Evolutionary conservation across 2,113 vertebrate species (phyloP), one percentile per base, ranked within the genome.

Genomic region (Misgurnus anguillicaudatus): DNA sequence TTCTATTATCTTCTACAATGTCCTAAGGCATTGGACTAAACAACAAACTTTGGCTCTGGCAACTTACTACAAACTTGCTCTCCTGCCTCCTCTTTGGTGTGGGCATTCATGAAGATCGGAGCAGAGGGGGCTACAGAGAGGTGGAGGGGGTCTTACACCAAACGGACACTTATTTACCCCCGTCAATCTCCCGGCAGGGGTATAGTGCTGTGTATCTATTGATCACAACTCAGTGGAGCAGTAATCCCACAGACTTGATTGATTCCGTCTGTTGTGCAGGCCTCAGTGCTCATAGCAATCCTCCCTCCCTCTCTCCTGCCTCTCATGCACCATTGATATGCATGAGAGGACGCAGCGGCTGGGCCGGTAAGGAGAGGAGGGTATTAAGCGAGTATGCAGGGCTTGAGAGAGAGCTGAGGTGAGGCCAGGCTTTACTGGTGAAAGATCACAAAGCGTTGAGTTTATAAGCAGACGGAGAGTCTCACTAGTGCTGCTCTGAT

Each of bases 231-330:
- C 91, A 89, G 86, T 85, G 78, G 91, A 90, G 89, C 89, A 92
- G 93, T 92, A 91, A 94, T 93, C 92, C 91, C 88, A 78, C 84
- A 81, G 88, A 90, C 89, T 88, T 90, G 92, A 94, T 94, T 94
- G 91, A 94, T 94, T 92, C 72, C 17, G 86, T 87, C 90, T 89
- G 89, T 89, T 92, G 90, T 91, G 89, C 80, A 83, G 91, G 87
- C 88, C 87, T 90, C 88, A 74, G 86, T 90, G 87, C 90, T 89
- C 91, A 92, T 87, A 88, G 87, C 89, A 88, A 89, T 87, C 89
- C 91, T 92, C 89, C 91, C 77, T 48, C 84, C 83, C 75, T 75
- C 69, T 64, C 42, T 62, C 42, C 86, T 80, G 71, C 42, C 77
- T 71, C 84, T 86, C 82, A 85, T 87, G 86, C 90, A 89, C 83